Base-by-base conservation (phyloP, 2,113 vertebrate genomes). In the Aramus guarauna region DNA sequence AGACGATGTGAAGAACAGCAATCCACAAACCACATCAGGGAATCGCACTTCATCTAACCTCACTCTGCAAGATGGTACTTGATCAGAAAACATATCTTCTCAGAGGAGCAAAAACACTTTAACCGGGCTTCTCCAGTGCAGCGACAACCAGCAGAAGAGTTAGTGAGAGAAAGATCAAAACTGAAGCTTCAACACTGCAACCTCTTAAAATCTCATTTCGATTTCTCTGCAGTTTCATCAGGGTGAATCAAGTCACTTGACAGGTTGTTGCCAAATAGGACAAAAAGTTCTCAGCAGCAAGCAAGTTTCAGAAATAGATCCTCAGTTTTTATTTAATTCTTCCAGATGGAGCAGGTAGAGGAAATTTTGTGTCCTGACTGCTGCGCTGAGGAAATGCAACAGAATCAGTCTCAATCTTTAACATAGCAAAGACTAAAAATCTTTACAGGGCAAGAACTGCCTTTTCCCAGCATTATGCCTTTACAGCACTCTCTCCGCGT, bases 141-240 rank as follows among this genome's bases (percentile, higher is more conserved):
- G 41, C 2, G 45, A n/a, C n/a, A 6, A 22, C 39, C 7, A 24
- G 39, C 6, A 4, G 52, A 53, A 29, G n/a, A 0, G 5, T 15
- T 34, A 53, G 34, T 20, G 34, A 69, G 56, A 58, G 13, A 37
- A 32, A 50, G 36, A 62, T 10, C 53, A 34, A 24, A 62, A 23
- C 52, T 3, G 14, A 73, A 62, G 53, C 71, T 59, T 30, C 76
- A 20, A 15, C 21, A 1, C 22, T 6, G 24, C 2, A 43, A 48
- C 30, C 52, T 1, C 0, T 27, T 37, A 32, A n/a, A 72, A 30
- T 37, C 39, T 55, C 47, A 6, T 43, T 30, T 66, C 32, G 3
- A 8, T 59, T 36, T 48, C 56, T 52, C 47, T 37, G 39, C 63
- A 41, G 39, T 37, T 24, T 55, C 60, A 12, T 9, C 45, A 10